Conservation (phyloP, 1,140 invertebrate genomes). For the Araneus ventricosus region DNA sequence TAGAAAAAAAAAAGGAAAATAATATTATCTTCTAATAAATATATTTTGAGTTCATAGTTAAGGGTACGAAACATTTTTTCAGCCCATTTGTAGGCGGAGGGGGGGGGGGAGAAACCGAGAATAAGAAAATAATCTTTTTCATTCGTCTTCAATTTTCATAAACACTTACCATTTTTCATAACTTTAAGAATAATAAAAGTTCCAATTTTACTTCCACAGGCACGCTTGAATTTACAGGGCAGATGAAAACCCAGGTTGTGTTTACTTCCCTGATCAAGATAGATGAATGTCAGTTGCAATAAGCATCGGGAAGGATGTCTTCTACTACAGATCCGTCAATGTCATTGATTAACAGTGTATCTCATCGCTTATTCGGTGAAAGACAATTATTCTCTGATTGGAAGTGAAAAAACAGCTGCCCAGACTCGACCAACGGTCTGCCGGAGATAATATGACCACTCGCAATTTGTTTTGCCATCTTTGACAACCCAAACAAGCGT, state of each 20-base stretch:
- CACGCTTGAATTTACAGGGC: not conserved
- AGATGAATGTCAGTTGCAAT: not conserved
- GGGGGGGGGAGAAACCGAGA: too few species aligned
- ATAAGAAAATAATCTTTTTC: too few species aligned
- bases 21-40: too few species aligned
- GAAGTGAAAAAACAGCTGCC: conserved; percentile 8
- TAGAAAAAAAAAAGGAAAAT: too few species aligned
- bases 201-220: too few species aligned
- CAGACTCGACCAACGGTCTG: conserved; percentile 4
- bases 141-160: too few species aligned
- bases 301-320: not conserved
- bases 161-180: too few species aligned
- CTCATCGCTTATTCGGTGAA: conserved; percentile 14
- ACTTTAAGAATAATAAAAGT: too few species aligned
- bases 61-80: too few species aligned
- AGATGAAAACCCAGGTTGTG: not conserved
- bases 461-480: conserved; percentile 18
- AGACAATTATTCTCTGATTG: conserved; percentile 26
- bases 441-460: conserved; percentile 25
- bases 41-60: too few species aligned
- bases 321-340: conserved; percentile 37
- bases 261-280: conserved; percentile 30
- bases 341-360: not conserved
- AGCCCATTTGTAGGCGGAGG: too few species aligned
- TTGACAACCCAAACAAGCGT: conserved; percentile 12